Percentiles rank a stretch among this genome's conserved stretches.
Evolutionary conservation across 1,140 invertebrate species (phyloP).

Genomic region (Gryon sp.): DNA sequence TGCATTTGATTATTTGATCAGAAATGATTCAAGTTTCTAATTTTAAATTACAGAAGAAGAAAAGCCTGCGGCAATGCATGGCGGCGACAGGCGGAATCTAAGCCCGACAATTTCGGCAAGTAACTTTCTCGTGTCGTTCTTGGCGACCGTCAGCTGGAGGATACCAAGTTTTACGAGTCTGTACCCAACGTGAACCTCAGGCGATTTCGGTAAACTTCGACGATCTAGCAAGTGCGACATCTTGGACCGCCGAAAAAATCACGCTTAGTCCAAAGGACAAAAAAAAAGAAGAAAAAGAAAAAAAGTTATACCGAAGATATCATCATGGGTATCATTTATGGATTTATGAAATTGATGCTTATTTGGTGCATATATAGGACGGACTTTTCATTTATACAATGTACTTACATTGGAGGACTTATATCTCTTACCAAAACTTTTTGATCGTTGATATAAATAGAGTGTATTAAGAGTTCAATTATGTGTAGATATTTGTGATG

Average conservation of each 20-base stretch:
- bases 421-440: slow-evolving; percentile 13
- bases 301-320: slow-evolving; percentile 48
- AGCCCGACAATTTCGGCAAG: slow-evolving; percentile 76
- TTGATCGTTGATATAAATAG: slow-evolving; percentile 26
- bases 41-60: slow-evolving; percentile 58
- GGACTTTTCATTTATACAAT: slow-evolving; percentile 32
- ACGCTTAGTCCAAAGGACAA: slow-evolving; percentile 50
- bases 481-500: slow-evolving; percentile 25
- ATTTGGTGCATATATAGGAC: slow-evolving; percentile 39
- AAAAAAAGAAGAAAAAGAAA: slow-evolving; percentile 17
- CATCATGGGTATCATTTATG: slow-evolving; percentile 44
- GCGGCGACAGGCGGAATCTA: slow-evolving; percentile 77
- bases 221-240: slow-evolving; percentile 51
- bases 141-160: slow-evolving; percentile 77
- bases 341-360: slow-evolving; percentile 45
- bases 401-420: slow-evolving; percentile 20
- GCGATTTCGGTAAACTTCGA: slow-evolving; percentile 56
- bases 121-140: slow-evolving; percentile 76
- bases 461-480: slow-evolving; percentile 25
- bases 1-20: slow-evolving; percentile 43
- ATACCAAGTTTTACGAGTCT: slow-evolving; percentile 77
- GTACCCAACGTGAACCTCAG: slow-evolving; percentile 75
- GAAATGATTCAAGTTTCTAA: slow-evolving; percentile 51
- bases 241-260: slow-evolving; percentile 55
- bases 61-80: slow-evolving; percentile 80